phyloP scores from a whole-genome alignment of 2,888 invertebrate species.

The Lasioglossum villosulum region DNA sequence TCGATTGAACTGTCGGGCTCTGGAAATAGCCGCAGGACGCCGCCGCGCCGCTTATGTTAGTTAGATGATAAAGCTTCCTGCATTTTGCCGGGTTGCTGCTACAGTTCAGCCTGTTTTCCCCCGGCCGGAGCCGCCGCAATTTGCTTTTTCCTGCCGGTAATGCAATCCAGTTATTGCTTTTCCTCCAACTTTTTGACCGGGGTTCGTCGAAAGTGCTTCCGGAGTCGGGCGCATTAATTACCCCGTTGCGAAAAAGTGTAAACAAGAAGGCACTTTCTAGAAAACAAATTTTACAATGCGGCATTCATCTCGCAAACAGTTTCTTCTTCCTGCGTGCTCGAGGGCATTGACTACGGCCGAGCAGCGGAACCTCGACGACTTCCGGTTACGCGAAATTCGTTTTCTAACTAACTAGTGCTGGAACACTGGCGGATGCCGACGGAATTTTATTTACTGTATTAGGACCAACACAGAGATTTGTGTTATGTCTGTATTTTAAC shows the following conservation, averaged over 20 bases:
- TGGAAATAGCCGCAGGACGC: slow-evolving; percentile 15
- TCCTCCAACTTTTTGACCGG: slow-evolving; percentile 30
- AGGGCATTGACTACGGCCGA: neutral
- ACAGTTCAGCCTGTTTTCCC: slow-evolving; percentile 25
- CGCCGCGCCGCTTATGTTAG: neutral
- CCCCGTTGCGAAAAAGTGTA: slow-evolving; percentile 20
- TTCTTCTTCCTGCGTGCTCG: neutral
- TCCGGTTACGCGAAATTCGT: slow-evolving; percentile 7
- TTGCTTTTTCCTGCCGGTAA: slow-evolving; percentile 12
- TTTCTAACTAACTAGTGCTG: neutral
- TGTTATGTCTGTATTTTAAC: too few relatives aligned
- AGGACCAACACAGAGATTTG: too few relatives aligned
- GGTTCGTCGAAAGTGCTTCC: slow-evolving; percentile 43
- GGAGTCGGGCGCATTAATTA: slow-evolving; percentile 34
- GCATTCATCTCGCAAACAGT: neutral
- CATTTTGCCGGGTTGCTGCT: slow-evolving; percentile 3
- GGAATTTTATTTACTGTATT: neutral
- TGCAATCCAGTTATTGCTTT: slow-evolving; percentile 12
- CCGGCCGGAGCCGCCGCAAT: neutral
- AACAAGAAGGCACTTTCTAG: slow-evolving; percentile 51
- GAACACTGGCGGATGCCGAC: neutral
- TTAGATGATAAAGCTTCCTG: slow-evolving; percentile 39
- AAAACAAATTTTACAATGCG: slow-evolving; percentile 29
- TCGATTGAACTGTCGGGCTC: slow-evolving; percentile 19
- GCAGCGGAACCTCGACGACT: neutral